Evolutionary conservation across 2,797 vertebrate genomes (phyloP), one percentile per base, ranked within the genome.

Genomic region (Notoglanidium macrostoma): DNA sequence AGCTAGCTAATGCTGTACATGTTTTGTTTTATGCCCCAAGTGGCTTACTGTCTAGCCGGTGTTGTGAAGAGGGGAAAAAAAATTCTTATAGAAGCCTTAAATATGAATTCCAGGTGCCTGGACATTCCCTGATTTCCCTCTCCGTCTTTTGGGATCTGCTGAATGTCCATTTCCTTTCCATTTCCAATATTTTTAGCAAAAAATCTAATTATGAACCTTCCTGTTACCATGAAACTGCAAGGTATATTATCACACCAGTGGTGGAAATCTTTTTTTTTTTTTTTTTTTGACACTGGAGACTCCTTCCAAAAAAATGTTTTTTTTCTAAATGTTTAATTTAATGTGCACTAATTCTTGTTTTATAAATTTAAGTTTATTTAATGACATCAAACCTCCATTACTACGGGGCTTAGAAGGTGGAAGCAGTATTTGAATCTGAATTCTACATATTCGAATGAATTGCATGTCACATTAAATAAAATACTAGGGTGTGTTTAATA

Each of bases 101-200:
- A 90, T 87, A 85, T 32, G 55, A 83, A 77, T 79, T 85, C 63
- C 70, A 87, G 85, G 49, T 87, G 86, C 23, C 68, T n/a, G 35
- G 12, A 49, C 29, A 65, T 8, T 44, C 2, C 23, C 49, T 83
- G 32, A 54, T 79, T 87, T 68, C 54, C 68, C 44, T n/a, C 61
- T 85, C 65, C 9, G 74, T 54, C 70, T 72, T 70, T 65, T 49
- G 61, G 55, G 23, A 55, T 86, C 86, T 68, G 19, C 51, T 68
- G 57, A 68, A 81, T 85, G 80, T 61, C 49, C 26, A 77, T 88
- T 86, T 51, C 76, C 55, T 67, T 86, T 73, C 40, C 35, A 35
- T 35, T 35, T 35, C 35, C 35, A 35, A 35, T 35, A 54, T 76
- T 76, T 51, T 76, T 51, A 1, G 11, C 44, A 9, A 74, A 46